A percentile compares a stretch with the other conserved stretches of the same genome.
Conservation (phyloP, 1,140 invertebrate genomes). For the Plutomurus gul region DNA sequence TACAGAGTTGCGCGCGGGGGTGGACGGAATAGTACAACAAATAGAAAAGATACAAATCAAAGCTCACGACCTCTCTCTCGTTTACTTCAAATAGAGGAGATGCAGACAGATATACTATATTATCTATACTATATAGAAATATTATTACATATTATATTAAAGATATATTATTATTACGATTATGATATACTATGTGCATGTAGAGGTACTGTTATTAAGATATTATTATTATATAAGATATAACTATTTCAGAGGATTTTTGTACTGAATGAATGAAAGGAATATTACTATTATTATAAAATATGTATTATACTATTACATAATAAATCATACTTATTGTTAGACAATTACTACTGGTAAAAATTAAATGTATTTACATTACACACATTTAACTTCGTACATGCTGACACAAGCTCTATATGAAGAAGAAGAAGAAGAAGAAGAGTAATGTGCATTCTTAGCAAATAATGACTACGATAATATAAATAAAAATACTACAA, state of each 20-base stretch:
- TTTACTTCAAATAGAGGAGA: not conserved
- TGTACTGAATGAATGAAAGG: constrained; percentile 24
- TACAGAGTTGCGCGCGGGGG: no score
- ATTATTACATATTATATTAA: constrained; percentile 10
- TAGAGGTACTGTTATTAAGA: not conserved
- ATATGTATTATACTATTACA: not conserved
- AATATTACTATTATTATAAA: not conserved
- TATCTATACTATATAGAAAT: constrained; percentile 8
- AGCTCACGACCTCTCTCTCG: not conserved
- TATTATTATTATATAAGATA: not conserved
- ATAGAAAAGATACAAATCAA: not conserved
- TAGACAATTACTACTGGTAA: not conserved
- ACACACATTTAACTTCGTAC: not conserved
- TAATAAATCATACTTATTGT: constrained; percentile 26
- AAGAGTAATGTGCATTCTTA: not conserved
- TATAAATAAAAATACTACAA: not conserved
- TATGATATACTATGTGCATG: not conserved
- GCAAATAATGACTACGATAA: not conserved
- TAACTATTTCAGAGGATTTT: constrained; percentile 27
- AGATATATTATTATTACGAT: constrained; percentile 23
- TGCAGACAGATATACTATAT: constrained; percentile 25
- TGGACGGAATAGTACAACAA: no score
- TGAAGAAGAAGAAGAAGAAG: no score
- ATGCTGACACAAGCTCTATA: not conserved
- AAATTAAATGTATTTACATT: not conserved